These are phyloP conservation scores for Temnothorax unifasciatus DNA, from an alignment of 2,888 invertebrate species.

Conservation along the genomic window DNA sequence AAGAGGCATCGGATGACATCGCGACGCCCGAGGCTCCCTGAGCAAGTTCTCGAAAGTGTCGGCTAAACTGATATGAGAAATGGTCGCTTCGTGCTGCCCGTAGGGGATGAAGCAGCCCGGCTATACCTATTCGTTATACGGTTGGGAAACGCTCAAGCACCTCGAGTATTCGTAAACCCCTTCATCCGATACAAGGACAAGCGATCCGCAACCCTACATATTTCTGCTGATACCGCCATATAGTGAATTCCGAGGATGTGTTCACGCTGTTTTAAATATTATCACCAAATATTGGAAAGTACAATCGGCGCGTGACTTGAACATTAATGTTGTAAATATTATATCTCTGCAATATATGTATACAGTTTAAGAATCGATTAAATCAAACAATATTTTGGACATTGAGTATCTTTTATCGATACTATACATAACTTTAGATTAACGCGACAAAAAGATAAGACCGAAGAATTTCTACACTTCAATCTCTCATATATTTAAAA, in stretches of 20 bases:
- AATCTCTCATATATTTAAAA: neutral
- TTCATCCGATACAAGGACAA: conserved; percentile 66
- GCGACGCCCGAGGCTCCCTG: conserved; percentile 81
- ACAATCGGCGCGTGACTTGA: neutral
- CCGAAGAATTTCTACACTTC: neutral
- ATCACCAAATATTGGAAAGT: neutral
- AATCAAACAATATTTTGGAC: neutral
- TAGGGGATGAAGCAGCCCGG: conserved; percentile 81
- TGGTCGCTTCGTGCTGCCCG: conserved; percentile 85
- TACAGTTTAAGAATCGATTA: neutral
- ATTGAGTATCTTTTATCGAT: neutral
- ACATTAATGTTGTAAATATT: neutral
- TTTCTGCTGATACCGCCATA: conserved; percentile 9
- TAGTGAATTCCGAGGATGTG: neutral
- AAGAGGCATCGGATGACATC: conserved; percentile 83
- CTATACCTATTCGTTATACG: conserved; percentile 82
- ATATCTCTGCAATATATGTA: neutral
- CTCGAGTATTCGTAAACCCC: conserved; percentile 70
- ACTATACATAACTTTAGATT: neutral
- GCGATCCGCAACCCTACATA: conserved; percentile 46
- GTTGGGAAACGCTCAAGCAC: conserved; percentile 79
- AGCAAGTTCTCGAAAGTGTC: conserved; percentile 86
- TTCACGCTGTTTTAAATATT: conserved; percentile 10
- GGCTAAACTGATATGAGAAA: conserved; percentile 86
- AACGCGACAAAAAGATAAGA: neutral